These are phyloP conservation scores for Styela clava DNA, from an alignment of 23 tunicate genomes.

Conservation along the genomic window DNA sequence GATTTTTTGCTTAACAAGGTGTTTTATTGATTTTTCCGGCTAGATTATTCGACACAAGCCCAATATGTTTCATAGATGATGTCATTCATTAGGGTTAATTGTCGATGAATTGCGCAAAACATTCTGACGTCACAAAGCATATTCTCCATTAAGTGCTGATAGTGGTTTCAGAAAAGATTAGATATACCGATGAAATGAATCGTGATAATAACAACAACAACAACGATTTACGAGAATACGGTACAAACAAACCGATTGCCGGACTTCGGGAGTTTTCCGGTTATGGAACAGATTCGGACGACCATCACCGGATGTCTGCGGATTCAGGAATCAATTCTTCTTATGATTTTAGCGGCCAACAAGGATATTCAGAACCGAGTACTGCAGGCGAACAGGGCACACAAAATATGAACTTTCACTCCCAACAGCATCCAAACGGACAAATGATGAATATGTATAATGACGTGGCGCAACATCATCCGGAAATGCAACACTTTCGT, in stretches of 20 bases:
- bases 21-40: neutral
- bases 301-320: slow-evolving; percentile 16
- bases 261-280: neutral
- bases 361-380: neutral
- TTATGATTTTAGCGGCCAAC: slow-evolving; percentile 15
- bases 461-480: neutral
- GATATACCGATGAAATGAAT: too few relatives aligned
- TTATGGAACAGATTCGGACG: slow-evolving; percentile 10
- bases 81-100: too few relatives aligned
- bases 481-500: slow-evolving; percentile 7
- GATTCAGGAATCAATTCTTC: slow-evolving; percentile 34
- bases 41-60: neutral
- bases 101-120: too few relatives aligned
- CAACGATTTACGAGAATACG: slow-evolving; percentile 10
- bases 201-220: slow-evolving; percentile 6
- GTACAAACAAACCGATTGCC: neutral
- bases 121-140: too few relatives aligned
- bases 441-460: slow-evolving; percentile 1
- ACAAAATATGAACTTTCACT: slow-evolving; percentile 1
- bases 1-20: too few relatives aligned
- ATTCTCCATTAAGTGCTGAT: too few relatives aligned
- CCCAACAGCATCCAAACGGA: neutral
- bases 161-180: too few relatives aligned
- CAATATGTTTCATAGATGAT: neutral
- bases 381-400: neutral